Evolutionary conservation across 2,888 invertebrate genomes (phyloP), one percentile per base, ranked within the genome.

Genomic region (Diplolepis rosae): DNA sequence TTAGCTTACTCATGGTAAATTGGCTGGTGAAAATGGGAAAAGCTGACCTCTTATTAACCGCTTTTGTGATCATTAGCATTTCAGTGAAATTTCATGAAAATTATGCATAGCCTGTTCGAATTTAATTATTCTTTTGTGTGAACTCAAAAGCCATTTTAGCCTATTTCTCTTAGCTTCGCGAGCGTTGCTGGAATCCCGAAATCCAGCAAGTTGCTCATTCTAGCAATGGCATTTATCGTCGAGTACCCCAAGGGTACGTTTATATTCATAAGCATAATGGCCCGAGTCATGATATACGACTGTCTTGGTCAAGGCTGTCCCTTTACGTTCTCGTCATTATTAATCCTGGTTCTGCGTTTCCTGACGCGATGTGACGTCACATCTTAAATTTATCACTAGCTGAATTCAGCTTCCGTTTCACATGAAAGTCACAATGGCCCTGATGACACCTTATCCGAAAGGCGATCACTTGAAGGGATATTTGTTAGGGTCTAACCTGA

Each of bases 191-290:
- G 15, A 48, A 48, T 48, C 15, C 42, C 65, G 65, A 56, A 42
- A 65, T 48, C 42, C 65, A 45, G 65, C 42, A 65, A 65, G 28
- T 48, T 42, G 42, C 27, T 65, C 27, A 61, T n/a, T 27, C 42
- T 65, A 42, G 32, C 30, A 50, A 48, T 56, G 76, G 82, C 81
- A 84, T 85, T 85, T 85, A 86, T 85, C 83, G 83, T 79, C 30
- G 76, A 76, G 80, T 79, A 75, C 76, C 80, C 82, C 82, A 70
- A 80, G 81, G 82, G 82, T 81, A 79, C 83, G 84, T 87, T 86
- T 87, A 86, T 87, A 87, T 87, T 86, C 86, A 86, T 87, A 87
- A 86, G 83, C 85, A 84, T 85, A 86, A 86, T 85, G 84, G 82
- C 76, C 78, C 74, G 75, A 76, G 76, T 76, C 76, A 80, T 83